Evolutionary conservation across 2,888 invertebrate species (phyloP), one percentile per base, ranked within the genome.

Genomic region (Biston betularia): DNA sequence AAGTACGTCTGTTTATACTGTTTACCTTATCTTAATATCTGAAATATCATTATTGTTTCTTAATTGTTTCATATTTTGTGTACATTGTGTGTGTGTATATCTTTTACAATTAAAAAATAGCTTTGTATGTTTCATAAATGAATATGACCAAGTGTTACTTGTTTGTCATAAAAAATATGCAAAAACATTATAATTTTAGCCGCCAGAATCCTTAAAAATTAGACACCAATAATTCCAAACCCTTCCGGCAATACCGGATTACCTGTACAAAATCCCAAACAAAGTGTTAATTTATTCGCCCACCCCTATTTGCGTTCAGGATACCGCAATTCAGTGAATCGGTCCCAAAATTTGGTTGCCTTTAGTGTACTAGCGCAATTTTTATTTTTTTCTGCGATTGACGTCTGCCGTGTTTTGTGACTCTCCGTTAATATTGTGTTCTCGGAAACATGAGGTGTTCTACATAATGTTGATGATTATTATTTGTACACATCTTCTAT

Each of bases 321-420:
- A 55, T 65, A 61, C 65, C 61, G 60, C 61, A 65, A 56, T 61
- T 46, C 40, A 38, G 59, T 42, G 33, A 42, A 54, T 59, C 58
- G 64, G 45, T 58, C 34, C 59, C 9, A 42, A 42, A 42, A 54
- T 11, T 10, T 34, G 10, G 6, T 10, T n/a, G 42, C n/a, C 54
- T 7, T 54, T 44, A 44, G 42, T 33, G 24, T 15, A 54, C 54
- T 33, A 33, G 33, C 54, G 54, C 24, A 33, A 11, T 8, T 12
- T 1, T 11, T 11, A 15, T 5, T 40, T 11, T 11, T 15, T 11
- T 40, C 12, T 54, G 24, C 54, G 1, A 24, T 53, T 40, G 6
- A 1, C 12, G 12, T 15, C 24, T 0, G 9, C 12, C 12, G 6
- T 10, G n/a, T 50, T 12, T 50, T 12, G 50, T 11, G 9, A 38